Evolutionary conservation across 2,888 invertebrate genomes (phyloP).

Genomic region (Nezara viridula): DNA sequence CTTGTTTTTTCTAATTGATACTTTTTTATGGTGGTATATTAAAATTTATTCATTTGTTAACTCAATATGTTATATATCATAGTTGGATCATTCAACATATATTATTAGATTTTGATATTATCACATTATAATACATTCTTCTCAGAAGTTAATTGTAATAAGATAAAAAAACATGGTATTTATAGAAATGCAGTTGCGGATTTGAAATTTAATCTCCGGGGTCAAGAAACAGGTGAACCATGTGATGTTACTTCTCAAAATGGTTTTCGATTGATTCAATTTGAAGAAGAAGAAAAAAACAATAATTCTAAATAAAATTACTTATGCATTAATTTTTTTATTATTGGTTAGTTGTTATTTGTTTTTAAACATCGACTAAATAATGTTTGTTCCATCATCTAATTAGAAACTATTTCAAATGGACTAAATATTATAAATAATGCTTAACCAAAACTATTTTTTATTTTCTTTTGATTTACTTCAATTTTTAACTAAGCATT

Average conservation of each 20-base stretch:
- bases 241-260: background rate
- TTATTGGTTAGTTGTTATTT: background rate
- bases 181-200: background rate
- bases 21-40: too few relatives aligned
- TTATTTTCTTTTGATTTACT: too few relatives aligned
- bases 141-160: background rate
- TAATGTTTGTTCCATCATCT: background rate
- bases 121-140: background rate
- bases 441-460: too few relatives aligned
- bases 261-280: background rate
- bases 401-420: background rate
- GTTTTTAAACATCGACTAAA: background rate
- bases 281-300: background rate
- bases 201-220: background rate
- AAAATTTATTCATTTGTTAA: background rate
- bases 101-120: background rate
- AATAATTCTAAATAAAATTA: conserved; percentile 14
- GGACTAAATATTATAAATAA: background rate
- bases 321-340: background rate
- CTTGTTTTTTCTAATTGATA: too few relatives aligned
- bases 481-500: too few relatives aligned
- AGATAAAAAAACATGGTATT: background rate
- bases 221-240: background rate
- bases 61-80: background rate
- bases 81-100: background rate